Evolutionary conservation across 2,797 vertebrate species (phyloP).

Genomic region (Manis javanica): DNA sequence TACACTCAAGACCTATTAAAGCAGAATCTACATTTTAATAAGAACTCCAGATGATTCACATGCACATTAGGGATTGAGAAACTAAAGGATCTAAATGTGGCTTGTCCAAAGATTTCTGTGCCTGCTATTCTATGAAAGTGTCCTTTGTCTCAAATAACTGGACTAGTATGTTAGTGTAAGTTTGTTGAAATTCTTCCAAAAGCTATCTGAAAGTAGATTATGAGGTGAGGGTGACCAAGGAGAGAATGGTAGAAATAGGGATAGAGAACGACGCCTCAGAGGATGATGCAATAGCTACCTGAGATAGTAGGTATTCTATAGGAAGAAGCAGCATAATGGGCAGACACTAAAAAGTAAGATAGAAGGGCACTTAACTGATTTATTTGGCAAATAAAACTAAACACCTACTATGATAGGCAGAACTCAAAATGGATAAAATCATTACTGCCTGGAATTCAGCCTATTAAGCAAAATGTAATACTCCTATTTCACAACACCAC

Average conservation of each 20-base stretch:
- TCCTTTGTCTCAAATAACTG: conserved; percentile 21
- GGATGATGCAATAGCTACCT: background rate
- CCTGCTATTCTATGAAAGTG: background rate
- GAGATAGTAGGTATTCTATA: background rate
- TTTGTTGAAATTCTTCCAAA: conserved; percentile 42
- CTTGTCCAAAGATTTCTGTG: conserved; percentile 6
- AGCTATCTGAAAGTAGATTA: conserved; percentile 46
- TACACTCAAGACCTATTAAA: background rate
- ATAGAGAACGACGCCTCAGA: background rate
- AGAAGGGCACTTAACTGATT: background rate
- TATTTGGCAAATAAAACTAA: conserved; percentile 59
- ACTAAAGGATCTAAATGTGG: background rate
- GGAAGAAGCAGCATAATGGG: background rate
- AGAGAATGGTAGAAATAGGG: background rate
- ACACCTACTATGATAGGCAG: conserved; percentile 9
- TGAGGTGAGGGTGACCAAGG: background rate
- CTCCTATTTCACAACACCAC: background rate
- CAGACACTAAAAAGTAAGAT: background rate
- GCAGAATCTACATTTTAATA: conserved; percentile 16
- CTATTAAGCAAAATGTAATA: conserved; percentile 23
- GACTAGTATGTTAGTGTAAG: background rate
- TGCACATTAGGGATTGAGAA: conserved; percentile 5
- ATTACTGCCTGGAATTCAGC: background rate
- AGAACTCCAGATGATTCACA: conserved; percentile 37
- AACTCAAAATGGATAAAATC: conserved; percentile 52